Percentiles rank a stretch among this genome's conserved stretches.
phyloP scores from a whole-genome alignment of 53 echinoderm and acorn worm species.

The Stichopus horrens region DNA sequence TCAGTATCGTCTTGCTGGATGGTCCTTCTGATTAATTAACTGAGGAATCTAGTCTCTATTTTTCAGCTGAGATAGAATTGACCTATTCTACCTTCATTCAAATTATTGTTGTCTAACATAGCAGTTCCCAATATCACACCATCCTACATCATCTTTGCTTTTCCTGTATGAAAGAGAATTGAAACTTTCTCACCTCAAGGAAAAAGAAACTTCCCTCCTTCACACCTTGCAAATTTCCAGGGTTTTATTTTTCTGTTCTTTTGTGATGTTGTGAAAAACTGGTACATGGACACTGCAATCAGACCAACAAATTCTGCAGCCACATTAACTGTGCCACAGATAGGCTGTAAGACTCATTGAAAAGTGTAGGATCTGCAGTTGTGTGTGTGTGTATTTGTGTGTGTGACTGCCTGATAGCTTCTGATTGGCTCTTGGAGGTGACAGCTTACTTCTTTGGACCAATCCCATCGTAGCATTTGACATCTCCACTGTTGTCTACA shows the following conservation, averaged over 20 bases:
- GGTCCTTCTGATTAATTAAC: too few species aligned
- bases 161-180: background rate
- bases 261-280: too few species aligned
- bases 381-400: background rate
- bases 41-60: too few species aligned
- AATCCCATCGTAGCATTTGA: background rate
- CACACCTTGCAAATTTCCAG: background rate
- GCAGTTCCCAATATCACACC: background rate
- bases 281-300: too few species aligned
- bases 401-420: background rate
- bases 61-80: background rate
- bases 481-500: background rate
- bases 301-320: too few species aligned
- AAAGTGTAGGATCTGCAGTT: background rate
- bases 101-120: background rate
- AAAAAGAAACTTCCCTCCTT: background rate
- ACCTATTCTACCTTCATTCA: background rate
- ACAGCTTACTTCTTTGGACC: slow-evolving; percentile 7
- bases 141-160: background rate
- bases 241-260: background rate
- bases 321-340: background rate
- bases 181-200: background rate
- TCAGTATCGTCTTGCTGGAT: too few species aligned
- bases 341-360: background rate
- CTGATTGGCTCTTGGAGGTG: slow-evolving; percentile 2